phyloP scores from a whole-genome alignment of 2,888 invertebrate species.

The Agrochola litura region DNA sequence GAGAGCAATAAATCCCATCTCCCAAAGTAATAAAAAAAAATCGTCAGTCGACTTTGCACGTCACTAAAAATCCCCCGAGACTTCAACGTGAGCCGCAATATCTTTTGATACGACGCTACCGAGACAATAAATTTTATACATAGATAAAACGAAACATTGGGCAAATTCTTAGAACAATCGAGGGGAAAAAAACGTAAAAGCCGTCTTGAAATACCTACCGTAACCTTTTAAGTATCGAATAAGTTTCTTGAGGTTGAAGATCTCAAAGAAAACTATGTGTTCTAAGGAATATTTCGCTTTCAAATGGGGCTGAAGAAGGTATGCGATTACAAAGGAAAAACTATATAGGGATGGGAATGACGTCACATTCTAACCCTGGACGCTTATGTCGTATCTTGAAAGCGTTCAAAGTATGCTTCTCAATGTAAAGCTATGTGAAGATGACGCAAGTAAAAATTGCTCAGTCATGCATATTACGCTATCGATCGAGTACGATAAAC shows the following conservation, averaged over 20 bases:
- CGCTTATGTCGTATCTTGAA: slow-evolving; percentile 16
- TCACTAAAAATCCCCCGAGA: slow-evolving; percentile 23
- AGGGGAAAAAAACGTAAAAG: slow-evolving; percentile 29
- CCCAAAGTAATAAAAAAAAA: slow-evolving; percentile 21
- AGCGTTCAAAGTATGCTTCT: not conserved
- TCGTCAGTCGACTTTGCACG: slow-evolving; percentile 21
- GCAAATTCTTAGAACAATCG: slow-evolving; percentile 11
- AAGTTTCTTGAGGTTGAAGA: not conserved
- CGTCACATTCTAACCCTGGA: slow-evolving; percentile 37
- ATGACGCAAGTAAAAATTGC: slow-evolving; percentile 10
- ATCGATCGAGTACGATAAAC: not conserved
- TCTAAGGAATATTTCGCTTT: not conserved
- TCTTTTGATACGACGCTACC: slow-evolving; percentile 27
- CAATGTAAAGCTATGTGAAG: not conserved
- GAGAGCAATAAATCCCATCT: not conserved
- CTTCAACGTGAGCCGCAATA: slow-evolving; percentile 14
- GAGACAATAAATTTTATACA: slow-evolving; percentile 1
- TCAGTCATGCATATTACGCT: slow-evolving; percentile 6
- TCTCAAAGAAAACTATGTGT: not conserved
- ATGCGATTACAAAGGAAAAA: slow-evolving; percentile 38
- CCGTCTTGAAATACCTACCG: not conserved
- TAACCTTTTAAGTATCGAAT: not conserved
- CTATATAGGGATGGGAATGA: slow-evolving; percentile 28
- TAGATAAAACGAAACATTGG: slow-evolving; percentile 35
- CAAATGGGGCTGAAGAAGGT: not conserved